Evolutionary conservation across 2,888 invertebrate species (phyloP).

Genomic region (Drosophila peninsularis): DNA sequence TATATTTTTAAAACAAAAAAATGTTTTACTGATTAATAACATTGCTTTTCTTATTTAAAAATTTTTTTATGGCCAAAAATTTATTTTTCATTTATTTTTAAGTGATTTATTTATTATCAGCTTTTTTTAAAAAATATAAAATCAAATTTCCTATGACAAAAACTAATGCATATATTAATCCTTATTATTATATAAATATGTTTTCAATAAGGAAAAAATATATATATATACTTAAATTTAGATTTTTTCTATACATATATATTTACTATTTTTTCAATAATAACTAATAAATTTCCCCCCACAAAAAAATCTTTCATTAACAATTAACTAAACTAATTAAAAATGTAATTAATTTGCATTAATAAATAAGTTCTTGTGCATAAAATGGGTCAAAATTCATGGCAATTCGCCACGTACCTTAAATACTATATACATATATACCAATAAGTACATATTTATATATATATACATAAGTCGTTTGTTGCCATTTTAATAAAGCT

Average conservation of each 20-base stretch:
- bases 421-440: conserved; percentile 5
- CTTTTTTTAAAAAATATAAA: too few species aligned
- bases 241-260: too few species aligned
- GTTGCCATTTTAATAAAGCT: conserved; percentile 47
- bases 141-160: too few species aligned
- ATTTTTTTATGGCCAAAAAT: too few species aligned
- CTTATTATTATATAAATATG: too few species aligned
- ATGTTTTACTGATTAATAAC: too few species aligned
- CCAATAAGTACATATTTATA: neutral
- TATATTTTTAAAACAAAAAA: too few species aligned
- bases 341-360: conserved; percentile 1
- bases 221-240: neutral
- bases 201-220: too few species aligned
- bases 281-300: neutral
- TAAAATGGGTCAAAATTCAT: conserved; percentile 11
- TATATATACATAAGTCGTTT: conserved; percentile 2
- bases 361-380: conserved; percentile 1
- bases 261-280: neutral
- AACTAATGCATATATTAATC: too few species aligned
- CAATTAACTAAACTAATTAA: neutral
- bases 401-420: conserved; percentile 8
- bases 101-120: too few species aligned
- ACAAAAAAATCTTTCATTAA: neutral
- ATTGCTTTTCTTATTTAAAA: too few species aligned
- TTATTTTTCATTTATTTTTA: too few species aligned